A percentile compares a stretch with the other conserved stretches of the same genome.
phyloP scores from a whole-genome alignment of 2,888 invertebrate genomes.

The Agapostemon virescens region DNA sequence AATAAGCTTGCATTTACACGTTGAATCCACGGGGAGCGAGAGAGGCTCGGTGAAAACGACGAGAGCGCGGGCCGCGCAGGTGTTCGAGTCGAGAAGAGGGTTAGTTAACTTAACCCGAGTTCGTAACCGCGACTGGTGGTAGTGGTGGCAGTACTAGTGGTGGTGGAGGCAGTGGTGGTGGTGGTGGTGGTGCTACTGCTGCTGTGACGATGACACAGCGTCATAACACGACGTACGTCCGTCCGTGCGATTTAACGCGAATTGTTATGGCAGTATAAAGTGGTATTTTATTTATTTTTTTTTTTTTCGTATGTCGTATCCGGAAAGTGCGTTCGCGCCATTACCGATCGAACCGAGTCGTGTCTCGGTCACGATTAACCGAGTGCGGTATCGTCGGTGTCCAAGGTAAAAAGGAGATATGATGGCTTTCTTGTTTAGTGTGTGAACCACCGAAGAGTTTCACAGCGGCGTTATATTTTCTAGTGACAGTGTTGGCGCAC shows the following conservation, averaged over 20 bases:
- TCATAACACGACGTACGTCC: constrained; percentile 73
- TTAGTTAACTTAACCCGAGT: constrained; percentile 74
- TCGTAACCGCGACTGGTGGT: constrained; percentile 67
- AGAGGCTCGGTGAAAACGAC: constrained; percentile 69
- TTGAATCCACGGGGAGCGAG: constrained; percentile 59
- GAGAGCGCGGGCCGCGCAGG: constrained; percentile 70
- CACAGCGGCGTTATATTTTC: constrained; percentile 45
- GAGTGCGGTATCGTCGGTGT: constrained; percentile 56
- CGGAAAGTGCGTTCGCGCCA: constrained; percentile 64
- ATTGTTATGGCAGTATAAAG: constrained; percentile 62
- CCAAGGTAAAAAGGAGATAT: constrained; percentile 33
- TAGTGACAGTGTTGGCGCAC: constrained; percentile 54
- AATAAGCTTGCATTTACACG: constrained; percentile 60
- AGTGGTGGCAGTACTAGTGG: constrained; percentile 61
- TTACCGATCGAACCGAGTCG: constrained; percentile 64
- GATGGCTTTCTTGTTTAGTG: constrained; percentile 56
- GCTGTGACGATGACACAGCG: constrained; percentile 75
- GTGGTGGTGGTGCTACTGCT: constrained; percentile 69
- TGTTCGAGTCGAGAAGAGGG: constrained; percentile 71
- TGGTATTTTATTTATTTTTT: constrained; percentile 41
- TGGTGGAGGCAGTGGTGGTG: constrained; percentile 60
- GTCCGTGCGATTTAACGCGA: constrained; percentile 71
- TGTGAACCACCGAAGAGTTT: constrained; percentile 50
- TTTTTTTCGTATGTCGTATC: too few species aligned
- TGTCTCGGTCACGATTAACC: constrained; percentile 56